Percentiles rank a stretch among this genome's conserved stretches.
These are phyloP conservation scores for Phorcus lineatus DNA, from an alignment of 2,888 invertebrate genomes.

Conservation along the genomic window DNA sequence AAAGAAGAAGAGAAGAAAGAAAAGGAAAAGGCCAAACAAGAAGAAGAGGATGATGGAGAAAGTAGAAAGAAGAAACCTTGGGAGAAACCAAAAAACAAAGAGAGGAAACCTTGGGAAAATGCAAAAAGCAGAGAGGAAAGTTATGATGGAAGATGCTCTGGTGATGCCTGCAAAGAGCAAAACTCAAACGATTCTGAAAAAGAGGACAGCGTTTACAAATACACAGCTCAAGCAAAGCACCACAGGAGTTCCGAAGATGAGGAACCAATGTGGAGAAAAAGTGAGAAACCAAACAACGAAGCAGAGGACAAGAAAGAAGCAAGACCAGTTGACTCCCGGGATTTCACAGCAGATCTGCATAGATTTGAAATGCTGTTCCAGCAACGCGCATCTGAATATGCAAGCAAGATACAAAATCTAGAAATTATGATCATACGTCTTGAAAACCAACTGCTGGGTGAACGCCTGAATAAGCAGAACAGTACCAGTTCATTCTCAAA, in stretches of 20 bases:
- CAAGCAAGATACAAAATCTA: constrained; percentile 57
- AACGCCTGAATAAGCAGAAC: constrained; percentile 59
- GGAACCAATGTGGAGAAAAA: background rate
- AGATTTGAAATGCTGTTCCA: constrained; percentile 34
- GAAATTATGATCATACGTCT: constrained; percentile 66
- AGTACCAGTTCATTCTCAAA: constrained; percentile 54
- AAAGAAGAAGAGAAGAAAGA: background rate
- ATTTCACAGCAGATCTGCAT: constrained; percentile 22
- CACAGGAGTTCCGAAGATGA: background rate
- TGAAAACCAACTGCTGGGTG: constrained; percentile 64
- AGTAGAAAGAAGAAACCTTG: background rate
- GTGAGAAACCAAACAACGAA: constrained; percentile 18
- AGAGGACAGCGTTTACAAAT: background rate
- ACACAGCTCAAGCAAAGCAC: background rate
- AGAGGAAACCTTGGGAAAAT: constrained; percentile 19
- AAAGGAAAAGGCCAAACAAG: constrained; percentile 1
- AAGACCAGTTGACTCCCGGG: background rate
- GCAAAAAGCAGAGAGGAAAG: too few species aligned
- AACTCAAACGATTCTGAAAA: background rate
- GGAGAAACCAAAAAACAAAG: background rate
- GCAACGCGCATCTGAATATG: constrained; percentile 49
- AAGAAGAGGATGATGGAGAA: background rate
- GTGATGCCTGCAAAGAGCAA: too few species aligned
- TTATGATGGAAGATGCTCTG: too few species aligned
- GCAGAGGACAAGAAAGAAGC: constrained; percentile 8